Conservation (phyloP, 2,113 vertebrate genomes). For the Siphamia tubifer region DNA sequence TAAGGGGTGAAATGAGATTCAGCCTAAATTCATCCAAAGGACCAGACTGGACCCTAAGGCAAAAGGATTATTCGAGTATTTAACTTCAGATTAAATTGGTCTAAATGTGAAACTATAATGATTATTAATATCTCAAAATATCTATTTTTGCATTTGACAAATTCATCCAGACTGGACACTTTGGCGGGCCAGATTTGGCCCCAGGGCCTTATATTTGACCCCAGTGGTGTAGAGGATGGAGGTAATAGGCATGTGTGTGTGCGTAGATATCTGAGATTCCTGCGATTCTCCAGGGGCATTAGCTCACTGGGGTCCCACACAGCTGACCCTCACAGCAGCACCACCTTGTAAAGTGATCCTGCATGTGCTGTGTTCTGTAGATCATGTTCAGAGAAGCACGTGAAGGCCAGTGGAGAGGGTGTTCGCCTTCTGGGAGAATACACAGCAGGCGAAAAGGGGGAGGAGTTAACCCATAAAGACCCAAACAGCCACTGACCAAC, state of each 20-base stretch:
- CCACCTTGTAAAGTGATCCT: constrained; percentile 30
- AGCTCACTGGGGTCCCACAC: constrained; percentile 31
- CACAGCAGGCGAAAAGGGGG: not conserved
- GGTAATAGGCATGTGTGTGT: not conserved
- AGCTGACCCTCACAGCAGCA: constrained; percentile 37
- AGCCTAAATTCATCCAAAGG: too few species aligned
- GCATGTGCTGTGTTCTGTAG: not conserved
- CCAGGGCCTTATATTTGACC: too few species aligned
- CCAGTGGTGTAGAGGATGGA: not conserved
- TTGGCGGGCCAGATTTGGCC: too few species aligned
- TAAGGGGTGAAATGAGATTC: too few species aligned
- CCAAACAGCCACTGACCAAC: too few species aligned
- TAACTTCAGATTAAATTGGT: too few species aligned
- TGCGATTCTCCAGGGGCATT: constrained; percentile 36
- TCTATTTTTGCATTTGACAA: too few species aligned
- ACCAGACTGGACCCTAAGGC: too few species aligned
- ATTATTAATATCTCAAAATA: too few species aligned
- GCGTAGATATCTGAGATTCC: constrained; percentile 41
- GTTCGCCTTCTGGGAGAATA: not conserved
- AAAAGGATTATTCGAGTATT: too few species aligned
- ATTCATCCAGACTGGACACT: too few species aligned
- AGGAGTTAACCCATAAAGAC: not conserved
- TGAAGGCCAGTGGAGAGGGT: not conserved
- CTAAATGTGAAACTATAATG: too few species aligned
- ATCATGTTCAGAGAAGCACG: not conserved